Evolutionary conservation across 2,888 invertebrate species (phyloP), one percentile per base, ranked within the genome.

Genomic region (Tipula lateralis): DNA sequence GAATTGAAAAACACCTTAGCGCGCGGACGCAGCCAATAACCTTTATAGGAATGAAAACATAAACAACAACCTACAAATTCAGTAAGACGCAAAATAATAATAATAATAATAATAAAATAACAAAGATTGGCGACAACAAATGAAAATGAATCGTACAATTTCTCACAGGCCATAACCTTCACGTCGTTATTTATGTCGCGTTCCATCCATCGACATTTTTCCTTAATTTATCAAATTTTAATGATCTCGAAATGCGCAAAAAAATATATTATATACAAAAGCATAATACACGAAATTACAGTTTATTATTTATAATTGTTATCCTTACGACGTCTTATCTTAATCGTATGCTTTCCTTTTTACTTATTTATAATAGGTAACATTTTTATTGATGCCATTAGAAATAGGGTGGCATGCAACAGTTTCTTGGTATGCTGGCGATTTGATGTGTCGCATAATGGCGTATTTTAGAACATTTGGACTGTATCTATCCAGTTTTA

Each of bases 351-450:
- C 81, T 13, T 84, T 44, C n/a, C 0, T 81, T 50, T 83, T 39
- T 30, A n/a, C 5, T 81, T 81, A 29, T 29, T 44, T 84, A 36
- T 44, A 29, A 50, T 34, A 84, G 84, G 84, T 84, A 84, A 96
- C 96, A 84, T 95, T 96, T 88, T 91, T 97, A 84, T 94, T 96
- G 94, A 97, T 97, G 96, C 97, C 97, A 29, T 90, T 96, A 88
- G 97, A 97, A 92, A 96, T 97, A 85, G 95, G 93, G 87, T 97
- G 97, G 97, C 94, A 96, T 0, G 92, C 92, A 85, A 97, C 97
- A 1, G 97, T 97, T 84, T 93, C 94, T 87, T 97, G 97, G 97
- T 92, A 92, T 88, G 96, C 95, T 0, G 96, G 96, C 0, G 97
- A 97, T 90, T 91, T 93, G 7, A 93, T 95, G 92, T 97, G 97